Evolutionary conservation across 2,797 vertebrate genomes (phyloP), one percentile per base, ranked within the genome.

Genomic region (Pseudotriccus pelzelni): DNA sequence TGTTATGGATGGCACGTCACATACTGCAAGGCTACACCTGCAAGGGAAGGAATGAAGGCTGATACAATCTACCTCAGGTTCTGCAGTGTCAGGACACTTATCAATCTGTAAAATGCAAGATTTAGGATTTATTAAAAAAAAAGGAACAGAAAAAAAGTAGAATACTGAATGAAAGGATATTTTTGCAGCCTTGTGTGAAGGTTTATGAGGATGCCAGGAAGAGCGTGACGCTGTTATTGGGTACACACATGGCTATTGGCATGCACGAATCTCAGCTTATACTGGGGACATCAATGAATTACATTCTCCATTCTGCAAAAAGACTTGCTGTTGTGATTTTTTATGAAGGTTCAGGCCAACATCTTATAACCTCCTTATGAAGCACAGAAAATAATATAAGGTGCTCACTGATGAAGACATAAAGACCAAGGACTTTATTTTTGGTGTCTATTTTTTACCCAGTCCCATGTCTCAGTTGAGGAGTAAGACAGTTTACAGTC

Each of bases 1-100:
- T 47, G 39, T 95, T 94, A 94, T 92, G 95, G 94, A 97, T 89
- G 88, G 59, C 55, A 32, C 81, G 94, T 94, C 94, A 96, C 66
- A 50, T 39, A 72, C 20, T 84, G 89, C 90, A 93, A 96, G 94
- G 96, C 90, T 93, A 82, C 74, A 84, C 84, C 89, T 91, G 49
- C 52, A 73, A 82, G 37, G 36, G 70, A 72, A 92, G 72, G 80
- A 95, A 76, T 72, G 73, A 92, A 90, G 62, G 64, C 1, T 96
- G 95, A 97, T 96, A 93, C 13, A 46, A 96, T 96, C 96, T 94
- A 43, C 28, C 30, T 50, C 27, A 41, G 87, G 86, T 87, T 90
- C 84, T 80, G 59, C 84, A 83, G 37, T 93, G 89, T 64, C 94
- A 94, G 87, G 89, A 84, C 66, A 93, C 85, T 90, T 89, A 83